Conservation (phyloP, 92 coral and sea anemone species). For the Epizoanthus scotinus region DNA sequence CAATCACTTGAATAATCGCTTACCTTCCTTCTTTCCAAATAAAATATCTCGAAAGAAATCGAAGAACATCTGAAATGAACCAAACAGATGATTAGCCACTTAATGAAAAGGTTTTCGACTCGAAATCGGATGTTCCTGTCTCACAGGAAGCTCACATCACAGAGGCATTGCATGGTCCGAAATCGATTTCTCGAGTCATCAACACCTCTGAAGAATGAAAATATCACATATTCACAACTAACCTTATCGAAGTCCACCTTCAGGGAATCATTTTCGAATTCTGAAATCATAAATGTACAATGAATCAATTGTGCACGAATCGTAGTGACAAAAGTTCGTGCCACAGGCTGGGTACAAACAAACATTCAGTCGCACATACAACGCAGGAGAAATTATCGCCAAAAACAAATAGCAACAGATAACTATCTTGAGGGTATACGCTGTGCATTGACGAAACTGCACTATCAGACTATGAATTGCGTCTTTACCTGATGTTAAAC, state of each 20-base stretch:
- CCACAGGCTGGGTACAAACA: slow-evolving; percentile 18
- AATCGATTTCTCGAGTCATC: slow-evolving; percentile 20
- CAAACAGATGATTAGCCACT: slow-evolving; percentile 12
- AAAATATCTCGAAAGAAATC: slow-evolving; percentile 88
- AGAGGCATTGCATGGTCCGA: background rate
- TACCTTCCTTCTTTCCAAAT: slow-evolving; percentile 71
- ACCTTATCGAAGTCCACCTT: slow-evolving; percentile 61
- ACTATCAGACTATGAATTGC: background rate
- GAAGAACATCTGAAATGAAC: slow-evolving; percentile 84
- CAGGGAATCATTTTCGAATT: slow-evolving; percentile 55
- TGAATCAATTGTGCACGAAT: background rate
- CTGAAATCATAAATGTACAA: slow-evolving; percentile 37
- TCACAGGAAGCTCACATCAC: slow-evolving; percentile 25
- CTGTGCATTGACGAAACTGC: background rate
- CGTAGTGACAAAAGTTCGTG: background rate
- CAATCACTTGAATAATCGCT: background rate
- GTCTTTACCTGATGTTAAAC: slow-evolving; percentile 69
- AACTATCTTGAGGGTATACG: background rate
- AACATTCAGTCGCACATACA: background rate
- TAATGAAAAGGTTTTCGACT: slow-evolving; percentile 13
- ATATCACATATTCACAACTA: slow-evolving; percentile 10
- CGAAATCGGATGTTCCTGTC: background rate
- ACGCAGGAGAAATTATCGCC: background rate
- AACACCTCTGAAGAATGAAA: background rate
- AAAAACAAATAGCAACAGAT: background rate